Evolutionary conservation across 2,888 invertebrate species (phyloP).

Genomic region (Leucophenga montana): DNA sequence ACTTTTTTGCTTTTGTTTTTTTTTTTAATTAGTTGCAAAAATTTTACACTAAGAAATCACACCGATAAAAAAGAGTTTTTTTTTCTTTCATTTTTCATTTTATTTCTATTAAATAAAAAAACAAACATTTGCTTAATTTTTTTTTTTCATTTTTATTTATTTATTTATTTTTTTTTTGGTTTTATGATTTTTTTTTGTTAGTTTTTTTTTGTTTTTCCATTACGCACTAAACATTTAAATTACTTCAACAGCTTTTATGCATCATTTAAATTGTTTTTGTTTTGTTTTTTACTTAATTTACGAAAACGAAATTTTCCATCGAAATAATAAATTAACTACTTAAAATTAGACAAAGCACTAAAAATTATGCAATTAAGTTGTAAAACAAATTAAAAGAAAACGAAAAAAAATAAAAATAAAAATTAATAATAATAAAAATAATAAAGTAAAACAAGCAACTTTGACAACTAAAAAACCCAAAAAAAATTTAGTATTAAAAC

Average conservation of each 20-base stretch:
- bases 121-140: slow-evolving; percentile 35
- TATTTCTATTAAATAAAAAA: slow-evolving; percentile 38
- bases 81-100: slow-evolving; percentile 23
- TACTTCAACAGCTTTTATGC: slow-evolving; percentile 8
- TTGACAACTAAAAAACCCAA: slow-evolving; percentile 16
- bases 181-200: slow-evolving; percentile 46
- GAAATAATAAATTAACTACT: slow-evolving; percentile 69
- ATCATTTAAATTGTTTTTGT: slow-evolving; percentile 21
- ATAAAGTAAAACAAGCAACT: slow-evolving; percentile 1
- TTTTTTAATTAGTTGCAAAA: slow-evolving; percentile 39
- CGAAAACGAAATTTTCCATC: slow-evolving; percentile 37
- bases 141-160: slow-evolving; percentile 43
- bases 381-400: slow-evolving; percentile 45
- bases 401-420: slow-evolving; percentile 56
- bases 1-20: neutral
- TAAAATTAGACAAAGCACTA: slow-evolving; percentile 64
- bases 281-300: slow-evolving; percentile 32
- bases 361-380: slow-evolving; percentile 23
- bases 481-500: slow-evolving; percentile 29
- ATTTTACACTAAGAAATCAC: slow-evolving; percentile 48
- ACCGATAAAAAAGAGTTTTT: slow-evolving; percentile 1
- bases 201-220: slow-evolving; percentile 44
- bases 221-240: slow-evolving; percentile 57
- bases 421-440: slow-evolving; percentile 31
- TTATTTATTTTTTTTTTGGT: slow-evolving; percentile 12